These are phyloP conservation scores for Hesperophylax magnus DNA, from an alignment of 1,140 invertebrate species.

Conservation along the genomic window DNA sequence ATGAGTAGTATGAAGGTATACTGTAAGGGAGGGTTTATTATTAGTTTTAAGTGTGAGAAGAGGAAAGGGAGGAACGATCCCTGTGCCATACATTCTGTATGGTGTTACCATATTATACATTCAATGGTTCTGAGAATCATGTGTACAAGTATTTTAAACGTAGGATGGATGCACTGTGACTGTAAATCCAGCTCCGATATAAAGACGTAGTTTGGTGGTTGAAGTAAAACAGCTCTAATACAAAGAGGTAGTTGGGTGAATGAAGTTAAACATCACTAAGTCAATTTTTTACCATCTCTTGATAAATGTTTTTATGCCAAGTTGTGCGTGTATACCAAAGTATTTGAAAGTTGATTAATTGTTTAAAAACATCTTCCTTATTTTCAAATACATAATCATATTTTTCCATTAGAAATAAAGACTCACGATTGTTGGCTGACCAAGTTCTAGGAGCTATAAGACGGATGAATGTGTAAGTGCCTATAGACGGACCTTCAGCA, in stretches of 20 bases:
- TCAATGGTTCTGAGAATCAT: conserved; percentile 19
- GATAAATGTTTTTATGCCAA: conserved; percentile 41
- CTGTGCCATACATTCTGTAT: conserved; percentile 27
- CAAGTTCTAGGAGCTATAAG: conserved; percentile 26
- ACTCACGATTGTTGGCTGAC: conserved; percentile 6
- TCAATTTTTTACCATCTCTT: conserved; percentile 42
- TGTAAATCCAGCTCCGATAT: conserved; percentile 3
- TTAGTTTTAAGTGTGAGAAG: background rate
- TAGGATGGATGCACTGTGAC: conserved; percentile 5
- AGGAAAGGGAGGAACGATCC: background rate
- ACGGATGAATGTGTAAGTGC: conserved; percentile 7
- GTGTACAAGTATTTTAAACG: conserved; percentile 24
- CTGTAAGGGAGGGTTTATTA: conserved; percentile 24
- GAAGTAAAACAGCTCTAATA: background rate
- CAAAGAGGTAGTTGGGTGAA: background rate
- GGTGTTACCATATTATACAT: conserved; percentile 35
- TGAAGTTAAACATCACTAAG: conserved; percentile 28
- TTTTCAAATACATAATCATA: conserved; percentile 35
- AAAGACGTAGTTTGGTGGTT: conserved; percentile 1
- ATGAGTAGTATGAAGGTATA: background rate
- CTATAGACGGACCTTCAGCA: conserved; percentile 25
- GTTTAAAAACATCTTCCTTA: conserved; percentile 37
- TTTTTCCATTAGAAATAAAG: conserved; percentile 30
- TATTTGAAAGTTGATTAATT: conserved; percentile 31
- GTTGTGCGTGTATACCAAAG: conserved; percentile 38